phyloP scores from a whole-genome alignment of 2,113 vertebrate genomes.

The Alligator mississippiensis region DNA sequence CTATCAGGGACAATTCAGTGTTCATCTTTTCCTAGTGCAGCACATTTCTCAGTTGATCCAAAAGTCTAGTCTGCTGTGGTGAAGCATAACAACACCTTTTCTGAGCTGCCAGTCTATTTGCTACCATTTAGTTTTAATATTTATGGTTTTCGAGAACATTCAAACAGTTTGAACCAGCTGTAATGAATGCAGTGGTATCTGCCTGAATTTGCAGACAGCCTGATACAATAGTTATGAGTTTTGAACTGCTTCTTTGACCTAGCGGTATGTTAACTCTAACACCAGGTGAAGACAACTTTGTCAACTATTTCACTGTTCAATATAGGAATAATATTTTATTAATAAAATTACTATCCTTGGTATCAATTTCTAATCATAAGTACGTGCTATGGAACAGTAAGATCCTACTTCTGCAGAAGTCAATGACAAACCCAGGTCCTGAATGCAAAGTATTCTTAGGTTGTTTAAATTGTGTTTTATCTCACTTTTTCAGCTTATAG shows the following conservation, averaged over 20 bases:
- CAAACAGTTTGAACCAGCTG: neutral
- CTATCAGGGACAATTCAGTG: neutral
- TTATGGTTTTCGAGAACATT: conserved; percentile 5
- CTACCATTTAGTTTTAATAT: neutral
- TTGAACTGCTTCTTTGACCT: neutral
- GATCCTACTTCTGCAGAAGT: neutral
- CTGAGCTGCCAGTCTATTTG: neutral
- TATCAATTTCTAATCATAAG: neutral
- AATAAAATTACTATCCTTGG: conserved; percentile 12
- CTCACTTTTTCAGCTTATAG: neutral
- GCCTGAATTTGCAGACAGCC: neutral
- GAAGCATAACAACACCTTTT: neutral
- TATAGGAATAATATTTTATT: neutral
- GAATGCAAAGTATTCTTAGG: accelerated
- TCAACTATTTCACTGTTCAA: conserved; percentile 24
- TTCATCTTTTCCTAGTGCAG: neutral
- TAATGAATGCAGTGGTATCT: neutral
- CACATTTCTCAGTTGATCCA: neutral
- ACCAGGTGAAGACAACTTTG: neutral
- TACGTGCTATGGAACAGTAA: neutral
- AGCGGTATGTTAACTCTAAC: neutral
- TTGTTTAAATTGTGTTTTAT: neutral
- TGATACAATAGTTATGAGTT: neutral
- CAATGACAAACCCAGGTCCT: neutral
- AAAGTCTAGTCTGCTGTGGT: neutral